phyloP scores from a whole-genome alignment of 2,888 invertebrate genomes.

The Chorisops tibialis region DNA sequence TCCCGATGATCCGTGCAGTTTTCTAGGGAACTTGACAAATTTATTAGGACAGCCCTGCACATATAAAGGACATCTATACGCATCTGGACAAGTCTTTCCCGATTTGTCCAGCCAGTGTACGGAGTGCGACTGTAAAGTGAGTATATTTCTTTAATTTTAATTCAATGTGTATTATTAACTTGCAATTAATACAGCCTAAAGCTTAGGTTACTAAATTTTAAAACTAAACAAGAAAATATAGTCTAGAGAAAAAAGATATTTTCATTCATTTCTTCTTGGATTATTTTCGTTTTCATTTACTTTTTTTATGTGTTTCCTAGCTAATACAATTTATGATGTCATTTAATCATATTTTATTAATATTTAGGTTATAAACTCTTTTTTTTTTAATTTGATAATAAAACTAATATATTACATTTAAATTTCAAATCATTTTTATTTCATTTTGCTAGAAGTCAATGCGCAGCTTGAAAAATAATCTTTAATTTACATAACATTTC shows the following conservation, averaged over 20 bases:
- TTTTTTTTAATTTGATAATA: no score
- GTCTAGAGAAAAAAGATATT: neutral
- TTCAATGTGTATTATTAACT: neutral
- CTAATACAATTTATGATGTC: no score
- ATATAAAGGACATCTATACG: constrained; percentile 59
- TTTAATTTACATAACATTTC: neutral
- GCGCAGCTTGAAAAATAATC: constrained; percentile 28
- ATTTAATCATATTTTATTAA: no score
- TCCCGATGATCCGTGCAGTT: constrained; percentile 60
- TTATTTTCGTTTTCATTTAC: neutral
- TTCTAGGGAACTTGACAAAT: constrained; percentile 28
- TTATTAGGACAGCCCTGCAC: constrained; percentile 57
- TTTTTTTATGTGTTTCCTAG: neutral
- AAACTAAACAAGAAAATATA: neutral
- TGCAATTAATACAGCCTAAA: constrained; percentile 5
- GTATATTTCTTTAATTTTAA: constrained; percentile 38
- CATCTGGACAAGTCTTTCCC: constrained; percentile 59
- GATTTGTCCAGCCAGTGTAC: constrained; percentile 65
- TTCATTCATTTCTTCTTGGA: neutral
- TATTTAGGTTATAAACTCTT: no score
- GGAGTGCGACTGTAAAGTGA: constrained; percentile 72
- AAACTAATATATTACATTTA: no score
- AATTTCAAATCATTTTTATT: constrained; percentile 1
- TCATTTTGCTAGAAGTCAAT: constrained; percentile 23
- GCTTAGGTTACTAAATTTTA: constrained; percentile 10